These are phyloP conservation scores for Sylvilagus floridanus DNA, from an alignment of 2,797 vertebrate species.

Conservation along the genomic window DNA sequence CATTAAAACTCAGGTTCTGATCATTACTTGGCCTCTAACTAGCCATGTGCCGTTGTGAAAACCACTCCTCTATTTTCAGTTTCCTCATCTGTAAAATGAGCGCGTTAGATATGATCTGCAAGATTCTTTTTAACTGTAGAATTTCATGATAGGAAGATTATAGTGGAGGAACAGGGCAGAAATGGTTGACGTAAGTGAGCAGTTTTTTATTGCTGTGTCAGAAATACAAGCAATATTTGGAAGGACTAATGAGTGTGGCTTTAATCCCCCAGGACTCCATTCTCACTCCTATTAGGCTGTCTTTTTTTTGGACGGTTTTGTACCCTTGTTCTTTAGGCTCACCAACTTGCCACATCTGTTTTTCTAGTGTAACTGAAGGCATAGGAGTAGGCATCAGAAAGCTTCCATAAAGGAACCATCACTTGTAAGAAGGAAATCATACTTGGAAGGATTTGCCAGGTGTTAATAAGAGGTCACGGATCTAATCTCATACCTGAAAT, in stretches of 20 bases:
- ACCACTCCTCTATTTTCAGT: background rate
- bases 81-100: slow-evolving; percentile 38
- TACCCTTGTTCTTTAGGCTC: background rate
- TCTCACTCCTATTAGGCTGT: background rate
- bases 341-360: background rate
- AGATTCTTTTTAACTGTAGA: background rate
- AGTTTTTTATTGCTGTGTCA: slow-evolving; percentile 29
- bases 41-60: background rate
- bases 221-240: slow-evolving; percentile 37
- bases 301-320: background rate
- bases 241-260: slow-evolving; percentile 3
- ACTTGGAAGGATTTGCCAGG: slow-evolving; percentile 18
- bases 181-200: background rate
- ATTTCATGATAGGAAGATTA: slow-evolving; percentile 30
- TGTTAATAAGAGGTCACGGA: background rate
- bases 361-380: slow-evolving; percentile 24
- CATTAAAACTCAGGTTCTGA: slow-evolving; percentile 28
- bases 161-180: background rate
- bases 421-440: slow-evolving; percentile 51
- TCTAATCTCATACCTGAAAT: slow-evolving; percentile 27
- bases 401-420: slow-evolving; percentile 43
- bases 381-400: slow-evolving; percentile 6
- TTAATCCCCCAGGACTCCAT: background rate
- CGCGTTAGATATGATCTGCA: slow-evolving; percentile 46
- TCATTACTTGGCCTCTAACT: background rate